Conservation (phyloP, 2,797 vertebrate genomes). For the Hylomyscus alleni region DNA sequence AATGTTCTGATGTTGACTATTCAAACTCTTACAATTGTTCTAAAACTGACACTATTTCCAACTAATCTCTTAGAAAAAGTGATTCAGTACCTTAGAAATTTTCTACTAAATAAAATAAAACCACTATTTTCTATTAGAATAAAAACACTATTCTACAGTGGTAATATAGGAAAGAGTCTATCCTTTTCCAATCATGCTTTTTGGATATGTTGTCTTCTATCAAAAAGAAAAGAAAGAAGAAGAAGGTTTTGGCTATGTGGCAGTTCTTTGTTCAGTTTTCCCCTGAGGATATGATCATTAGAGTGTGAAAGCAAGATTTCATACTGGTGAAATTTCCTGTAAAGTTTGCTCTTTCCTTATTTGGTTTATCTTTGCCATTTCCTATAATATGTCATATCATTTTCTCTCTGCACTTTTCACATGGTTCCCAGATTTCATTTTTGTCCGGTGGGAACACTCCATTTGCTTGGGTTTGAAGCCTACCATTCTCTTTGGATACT, state of each 20-base stretch:
- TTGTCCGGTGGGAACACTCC: conserved; percentile 17
- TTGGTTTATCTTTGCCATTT: conserved; percentile 73
- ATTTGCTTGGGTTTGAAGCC: conserved; percentile 76
- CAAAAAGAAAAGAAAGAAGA: neutral
- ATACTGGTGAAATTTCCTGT: conserved; percentile 13
- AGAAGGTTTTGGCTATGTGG: neutral
- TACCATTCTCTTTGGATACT: conserved; percentile 69
- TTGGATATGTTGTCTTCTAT: neutral
- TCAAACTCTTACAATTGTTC: neutral
- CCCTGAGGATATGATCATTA: neutral
- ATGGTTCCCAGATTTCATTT: conserved; percentile 70
- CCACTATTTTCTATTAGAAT: neutral
- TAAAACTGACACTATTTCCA: neutral
- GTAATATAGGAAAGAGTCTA: neutral
- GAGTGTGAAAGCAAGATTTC: neutral
- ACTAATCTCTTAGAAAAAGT: neutral
- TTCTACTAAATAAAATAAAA: neutral
- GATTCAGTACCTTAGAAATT: neutral
- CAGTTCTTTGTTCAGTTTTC: conserved; percentile 9
- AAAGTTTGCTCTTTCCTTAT: conserved; percentile 57
- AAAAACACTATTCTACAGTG: neutral
- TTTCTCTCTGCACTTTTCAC: conserved; percentile 55
- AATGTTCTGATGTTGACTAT: neutral
- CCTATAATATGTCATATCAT: conserved; percentile 23
- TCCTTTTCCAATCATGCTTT: accelerated